Evolutionary conservation across 2,797 vertebrate species (phyloP).

Genomic region (Macropus fuliginosus): DNA sequence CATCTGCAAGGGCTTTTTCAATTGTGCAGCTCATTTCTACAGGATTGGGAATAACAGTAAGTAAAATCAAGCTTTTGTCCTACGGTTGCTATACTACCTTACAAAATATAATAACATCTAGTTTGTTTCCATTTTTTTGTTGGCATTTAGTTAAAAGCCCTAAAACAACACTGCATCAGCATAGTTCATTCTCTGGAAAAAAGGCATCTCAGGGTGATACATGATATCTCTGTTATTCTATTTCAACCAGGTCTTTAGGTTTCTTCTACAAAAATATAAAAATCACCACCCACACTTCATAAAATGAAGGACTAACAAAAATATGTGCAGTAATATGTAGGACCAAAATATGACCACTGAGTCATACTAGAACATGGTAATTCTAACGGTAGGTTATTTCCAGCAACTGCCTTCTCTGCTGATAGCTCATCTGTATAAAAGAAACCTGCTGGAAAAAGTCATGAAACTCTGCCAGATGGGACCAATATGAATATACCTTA

Average conservation of each 20-base stretch:
- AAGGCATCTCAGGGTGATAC: background rate
- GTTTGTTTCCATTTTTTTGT: background rate
- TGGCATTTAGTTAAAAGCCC: background rate
- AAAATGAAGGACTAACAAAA: background rate
- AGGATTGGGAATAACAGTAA: conserved; percentile 1
- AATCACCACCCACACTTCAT: background rate
- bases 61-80: background rate
- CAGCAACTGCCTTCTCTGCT: background rate
- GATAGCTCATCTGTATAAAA: background rate
- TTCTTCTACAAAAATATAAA: background rate
- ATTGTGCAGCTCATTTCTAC: conserved; percentile 95
- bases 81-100: background rate
- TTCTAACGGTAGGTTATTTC: background rate
- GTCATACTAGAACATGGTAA: background rate
- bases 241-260: background rate
- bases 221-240: background rate
- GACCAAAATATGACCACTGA: background rate
- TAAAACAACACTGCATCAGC: background rate
- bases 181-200: background rate
- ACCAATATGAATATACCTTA: background rate
- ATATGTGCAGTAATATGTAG: background rate
- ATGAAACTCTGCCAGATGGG: background rate
- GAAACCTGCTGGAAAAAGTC: background rate
- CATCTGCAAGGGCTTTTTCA: conserved; percentile 96
- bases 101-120: background rate